These are phyloP conservation scores for Lophura nycthemera DNA, from an alignment of 2,113 vertebrate species.

Conservation along the genomic window DNA sequence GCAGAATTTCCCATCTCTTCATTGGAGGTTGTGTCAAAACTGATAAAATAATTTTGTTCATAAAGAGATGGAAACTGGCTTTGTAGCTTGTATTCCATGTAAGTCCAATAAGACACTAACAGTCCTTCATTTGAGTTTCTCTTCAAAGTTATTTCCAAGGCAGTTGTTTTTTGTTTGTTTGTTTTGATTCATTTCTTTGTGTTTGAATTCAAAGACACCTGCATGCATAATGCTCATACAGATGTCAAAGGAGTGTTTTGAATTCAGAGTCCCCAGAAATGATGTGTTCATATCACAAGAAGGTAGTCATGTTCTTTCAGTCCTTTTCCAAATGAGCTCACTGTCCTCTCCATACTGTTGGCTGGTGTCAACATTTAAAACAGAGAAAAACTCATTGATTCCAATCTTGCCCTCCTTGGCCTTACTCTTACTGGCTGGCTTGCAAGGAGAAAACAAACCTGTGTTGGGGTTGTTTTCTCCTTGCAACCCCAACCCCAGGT, in stretches of 20 bases:
- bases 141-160: not conserved
- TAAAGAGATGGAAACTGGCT: not conserved
- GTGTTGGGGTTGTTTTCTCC: too few relatives aligned
- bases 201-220: not conserved
- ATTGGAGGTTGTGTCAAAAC: not conserved
- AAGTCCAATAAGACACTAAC: not conserved
- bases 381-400: not conserved
- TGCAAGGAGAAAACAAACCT: not conserved
- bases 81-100: not conserved
- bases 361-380: not conserved
- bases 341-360: not conserved
- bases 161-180: not conserved
- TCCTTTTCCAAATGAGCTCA: not conserved
- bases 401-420: not conserved
- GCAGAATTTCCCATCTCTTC: not conserved
- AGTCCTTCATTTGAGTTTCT: not conserved
- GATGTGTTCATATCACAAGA: accelerated
- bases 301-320: accelerated
- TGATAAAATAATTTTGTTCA: not conserved
- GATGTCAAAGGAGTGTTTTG: not conserved
- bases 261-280: not conserved
- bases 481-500: not conserved
- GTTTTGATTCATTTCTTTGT: not conserved
- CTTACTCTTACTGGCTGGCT: not conserved
- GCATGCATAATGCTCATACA: not conserved